A percentile compares a stretch with the other conserved stretches of the same genome.
These are phyloP conservation scores for Neoascia interrupta DNA, from an alignment of 2,888 invertebrate species.

Conservation along the genomic window DNA sequence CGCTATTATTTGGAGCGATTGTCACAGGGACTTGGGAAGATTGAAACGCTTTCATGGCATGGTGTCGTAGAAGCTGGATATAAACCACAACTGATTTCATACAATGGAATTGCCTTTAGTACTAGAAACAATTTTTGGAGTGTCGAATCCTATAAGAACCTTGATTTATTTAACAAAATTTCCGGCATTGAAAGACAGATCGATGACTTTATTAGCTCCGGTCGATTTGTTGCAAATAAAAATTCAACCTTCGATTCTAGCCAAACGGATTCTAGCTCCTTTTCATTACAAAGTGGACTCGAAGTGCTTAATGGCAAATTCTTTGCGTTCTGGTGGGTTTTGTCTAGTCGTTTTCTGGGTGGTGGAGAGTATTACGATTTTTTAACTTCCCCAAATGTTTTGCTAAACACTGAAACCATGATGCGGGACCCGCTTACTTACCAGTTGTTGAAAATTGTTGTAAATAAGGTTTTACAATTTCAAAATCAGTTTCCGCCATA, in stretches of 20 bases:
- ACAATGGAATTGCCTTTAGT: constrained; percentile 85
- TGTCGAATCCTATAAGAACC: constrained; percentile 79
- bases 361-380: constrained; percentile 71
- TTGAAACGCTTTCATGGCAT: constrained; percentile 82
- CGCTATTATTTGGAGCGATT: constrained; percentile 89
- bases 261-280: constrained; percentile 81
- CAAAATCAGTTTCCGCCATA: constrained; percentile 83
- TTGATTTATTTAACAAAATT: constrained; percentile 73
- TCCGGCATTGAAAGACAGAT: constrained; percentile 79
- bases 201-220: constrained; percentile 80
- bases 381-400: constrained; percentile 81
- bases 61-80: constrained; percentile 82
- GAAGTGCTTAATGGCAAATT: constrained; percentile 76
- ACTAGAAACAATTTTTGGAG: constrained; percentile 82
- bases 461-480: constrained; percentile 82
- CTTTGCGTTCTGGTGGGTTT: constrained; percentile 74
- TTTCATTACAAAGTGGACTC: constrained; percentile 81
- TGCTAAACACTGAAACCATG: constrained; percentile 85
- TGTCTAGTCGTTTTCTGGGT: constrained; percentile 73
- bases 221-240: constrained; percentile 76
- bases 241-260: constrained; percentile 75
- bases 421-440: constrained; percentile 88
- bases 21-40: constrained; percentile 85
- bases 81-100: constrained; percentile 83
- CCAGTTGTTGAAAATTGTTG: constrained; percentile 84